Base-by-base conservation (phyloP, 2,797 vertebrate species). In the Rhinella marina region DNA sequence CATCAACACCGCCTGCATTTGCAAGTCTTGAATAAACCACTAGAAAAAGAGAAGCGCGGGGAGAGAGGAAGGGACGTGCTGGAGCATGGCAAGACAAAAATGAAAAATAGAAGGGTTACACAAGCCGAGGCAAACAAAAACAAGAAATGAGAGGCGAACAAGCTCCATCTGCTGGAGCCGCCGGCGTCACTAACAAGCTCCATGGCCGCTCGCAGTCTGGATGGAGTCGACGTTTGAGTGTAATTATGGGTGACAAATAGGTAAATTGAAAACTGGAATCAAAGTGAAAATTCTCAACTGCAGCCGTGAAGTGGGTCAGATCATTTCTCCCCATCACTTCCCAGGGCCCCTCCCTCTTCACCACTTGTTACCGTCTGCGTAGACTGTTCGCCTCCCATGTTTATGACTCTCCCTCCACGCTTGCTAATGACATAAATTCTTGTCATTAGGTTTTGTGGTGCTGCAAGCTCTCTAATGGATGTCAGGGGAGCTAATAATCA, bases 171-270 rank as follows among this genome's bases (percentile, higher is more conserved):
- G 87, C 76, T 32, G 82, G 16, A 54, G 23, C 52, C 79, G 19
- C 13, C 66, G 12, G 66, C 41, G 56, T 81, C 82, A 54, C 76
- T 81, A 85, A 85, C 77, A 81, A 83, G 54, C 87, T 85, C 54
- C 48, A 19, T 48, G 68, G 79, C 64, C 61, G 62, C 73, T 72
- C 64, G 25, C 29, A 62, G 66, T 64, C 73, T 68, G 78, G 70
- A 82, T 86, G 23, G 17, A 66, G 70, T 77, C 62, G 52, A 85
- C 70, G 57, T 82, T 93, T 94, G 94, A 95, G 94, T 94, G 92
- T 95, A 95, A 95, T 95, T 95, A 95, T 93, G 93, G 95, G 93
- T 95, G 95, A 95, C 95, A 95, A 96, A 96, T 95, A 95, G 95
- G 93, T 95, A 95, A 95, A 95, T 94, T 95, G 95, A 95, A 95